phyloP scores from a whole-genome alignment of 2,888 invertebrate genomes.

The Heteromyza rotundicornis region DNA sequence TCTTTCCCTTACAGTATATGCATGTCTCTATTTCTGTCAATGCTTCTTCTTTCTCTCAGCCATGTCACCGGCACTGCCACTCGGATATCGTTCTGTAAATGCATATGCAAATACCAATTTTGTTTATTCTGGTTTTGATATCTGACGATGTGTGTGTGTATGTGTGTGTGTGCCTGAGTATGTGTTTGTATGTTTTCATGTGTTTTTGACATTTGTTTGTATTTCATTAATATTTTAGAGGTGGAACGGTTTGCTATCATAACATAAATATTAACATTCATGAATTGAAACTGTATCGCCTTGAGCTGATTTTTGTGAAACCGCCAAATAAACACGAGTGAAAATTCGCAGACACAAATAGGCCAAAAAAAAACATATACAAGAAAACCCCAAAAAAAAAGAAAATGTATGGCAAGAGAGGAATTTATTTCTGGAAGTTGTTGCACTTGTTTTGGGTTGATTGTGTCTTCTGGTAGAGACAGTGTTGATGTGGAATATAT shows the following conservation, averaged over 20 bases:
- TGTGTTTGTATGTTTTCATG: slow-evolving; percentile 10
- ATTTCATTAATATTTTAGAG: slow-evolving; percentile 57
- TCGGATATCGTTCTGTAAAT: too few relatives aligned
- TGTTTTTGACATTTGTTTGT: slow-evolving; percentile 50
- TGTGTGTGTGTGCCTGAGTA: slow-evolving; percentile 14
- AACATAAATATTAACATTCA: slow-evolving; percentile 57
- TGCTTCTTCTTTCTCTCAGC: too few relatives aligned
- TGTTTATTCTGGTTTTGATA: background rate
- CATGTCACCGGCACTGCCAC: too few relatives aligned
- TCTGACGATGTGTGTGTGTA: slow-evolving; percentile 9
- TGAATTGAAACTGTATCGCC: slow-evolving; percentile 55
- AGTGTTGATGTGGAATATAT: too few relatives aligned
- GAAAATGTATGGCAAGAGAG: too few relatives aligned
- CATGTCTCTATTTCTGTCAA: slow-evolving; percentile 30
- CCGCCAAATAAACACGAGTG: slow-evolving; percentile 19
- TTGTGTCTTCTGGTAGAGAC: too few relatives aligned
- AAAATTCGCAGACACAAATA: background rate
- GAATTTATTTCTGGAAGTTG: too few relatives aligned
- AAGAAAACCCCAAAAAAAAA: too few relatives aligned
- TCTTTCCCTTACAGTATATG: slow-evolving; percentile 20
- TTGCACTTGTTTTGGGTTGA: too few relatives aligned
- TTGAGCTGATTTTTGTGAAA: slow-evolving; percentile 39
- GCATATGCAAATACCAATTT: background rate
- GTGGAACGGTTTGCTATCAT: slow-evolving; percentile 55
- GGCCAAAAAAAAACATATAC: background rate